Evolutionary conservation across 1,140 invertebrate genomes (phyloP).

Genomic region (Drosophila neocordata): DNA sequence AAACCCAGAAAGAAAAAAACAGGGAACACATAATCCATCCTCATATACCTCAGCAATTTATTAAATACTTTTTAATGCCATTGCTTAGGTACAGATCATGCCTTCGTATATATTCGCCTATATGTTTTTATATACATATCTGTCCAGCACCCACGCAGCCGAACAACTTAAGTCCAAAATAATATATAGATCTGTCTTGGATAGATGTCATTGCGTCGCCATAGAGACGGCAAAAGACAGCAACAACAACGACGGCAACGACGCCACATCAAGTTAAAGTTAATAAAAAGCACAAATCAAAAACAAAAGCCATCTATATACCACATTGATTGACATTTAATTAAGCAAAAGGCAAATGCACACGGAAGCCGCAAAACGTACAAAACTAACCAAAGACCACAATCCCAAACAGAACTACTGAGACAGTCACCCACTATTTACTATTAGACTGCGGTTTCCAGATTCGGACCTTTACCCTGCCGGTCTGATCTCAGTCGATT

Average conservation of each 20-base stretch:
- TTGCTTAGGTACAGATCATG: slow-evolving; percentile 45
- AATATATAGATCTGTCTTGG: slow-evolving; percentile 30
- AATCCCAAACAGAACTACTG: slow-evolving; percentile 27
- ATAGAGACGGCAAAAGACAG: slow-evolving; percentile 46
- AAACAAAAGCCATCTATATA: slow-evolving; percentile 54
- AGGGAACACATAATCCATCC: slow-evolving; percentile 70
- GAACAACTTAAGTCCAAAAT: slow-evolving; percentile 41
- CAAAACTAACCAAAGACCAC: slow-evolving; percentile 24
- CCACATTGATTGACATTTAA: slow-evolving; percentile 76
- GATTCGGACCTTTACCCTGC: slow-evolving; percentile 32
- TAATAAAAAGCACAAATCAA: slow-evolving; percentile 71
- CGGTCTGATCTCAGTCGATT: slow-evolving; percentile 33
- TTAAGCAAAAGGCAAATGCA: slow-evolving; percentile 75
- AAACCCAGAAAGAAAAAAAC: slow-evolving; percentile 12
- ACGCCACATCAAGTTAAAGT: slow-evolving; percentile 59
- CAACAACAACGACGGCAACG: slow-evolving; percentile 36
- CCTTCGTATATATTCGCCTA: neutral
- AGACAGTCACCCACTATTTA: slow-evolving; percentile 55
- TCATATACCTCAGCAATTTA: slow-evolving; percentile 56
- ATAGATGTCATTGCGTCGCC: slow-evolving; percentile 51
- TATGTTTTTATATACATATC: slow-evolving; percentile 8
- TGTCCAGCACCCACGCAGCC: slow-evolving; percentile 67
- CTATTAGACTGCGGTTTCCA: slow-evolving; percentile 9
- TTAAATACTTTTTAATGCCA: slow-evolving; percentile 77
- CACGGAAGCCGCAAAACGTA: slow-evolving; percentile 65